These are phyloP conservation scores for Dicycla oo DNA, from an alignment of 2,888 invertebrate species.

Conservation along the genomic window DNA sequence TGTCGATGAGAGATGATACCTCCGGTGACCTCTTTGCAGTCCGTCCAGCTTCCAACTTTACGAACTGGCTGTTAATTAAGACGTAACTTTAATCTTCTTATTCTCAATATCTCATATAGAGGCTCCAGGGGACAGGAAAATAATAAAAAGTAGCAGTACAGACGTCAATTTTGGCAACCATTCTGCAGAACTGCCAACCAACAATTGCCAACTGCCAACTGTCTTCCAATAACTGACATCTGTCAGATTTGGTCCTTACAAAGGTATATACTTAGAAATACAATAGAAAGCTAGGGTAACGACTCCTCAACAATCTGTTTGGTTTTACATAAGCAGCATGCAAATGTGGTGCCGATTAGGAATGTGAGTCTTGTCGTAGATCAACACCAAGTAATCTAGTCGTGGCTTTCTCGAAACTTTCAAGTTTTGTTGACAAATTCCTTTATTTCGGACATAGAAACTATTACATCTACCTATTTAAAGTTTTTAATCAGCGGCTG, in stretches of 20 bases:
- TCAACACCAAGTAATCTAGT: not conserved
- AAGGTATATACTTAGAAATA: not conserved
- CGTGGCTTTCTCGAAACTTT: not conserved
- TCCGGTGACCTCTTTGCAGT: not conserved
- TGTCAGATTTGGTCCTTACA: not conserved
- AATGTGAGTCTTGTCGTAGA: conserved; percentile 17
- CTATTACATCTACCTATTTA: not conserved
- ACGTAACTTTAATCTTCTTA: not conserved
- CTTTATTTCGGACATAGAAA: not conserved
- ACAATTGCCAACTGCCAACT: no score
- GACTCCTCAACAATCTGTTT: conserved; percentile 12
- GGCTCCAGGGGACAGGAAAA: no score
- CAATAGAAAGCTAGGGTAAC: conserved; percentile 32
- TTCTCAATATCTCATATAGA: not conserved
- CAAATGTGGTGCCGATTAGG: conserved; percentile 5
- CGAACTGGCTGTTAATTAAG: not conserved
- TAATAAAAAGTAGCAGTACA: no score
- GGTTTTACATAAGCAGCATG: conserved; percentile 10
- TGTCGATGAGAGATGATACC: not conserved
- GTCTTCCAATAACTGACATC: not conserved
- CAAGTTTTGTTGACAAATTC: not conserved
- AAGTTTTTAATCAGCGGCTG: not conserved
- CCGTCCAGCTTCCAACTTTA: not conserved
- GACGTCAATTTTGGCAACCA: not conserved
- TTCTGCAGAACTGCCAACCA: not conserved